phyloP scores from a whole-genome alignment of 2,113 vertebrate genomes.

The Panthera tigris region DNA sequence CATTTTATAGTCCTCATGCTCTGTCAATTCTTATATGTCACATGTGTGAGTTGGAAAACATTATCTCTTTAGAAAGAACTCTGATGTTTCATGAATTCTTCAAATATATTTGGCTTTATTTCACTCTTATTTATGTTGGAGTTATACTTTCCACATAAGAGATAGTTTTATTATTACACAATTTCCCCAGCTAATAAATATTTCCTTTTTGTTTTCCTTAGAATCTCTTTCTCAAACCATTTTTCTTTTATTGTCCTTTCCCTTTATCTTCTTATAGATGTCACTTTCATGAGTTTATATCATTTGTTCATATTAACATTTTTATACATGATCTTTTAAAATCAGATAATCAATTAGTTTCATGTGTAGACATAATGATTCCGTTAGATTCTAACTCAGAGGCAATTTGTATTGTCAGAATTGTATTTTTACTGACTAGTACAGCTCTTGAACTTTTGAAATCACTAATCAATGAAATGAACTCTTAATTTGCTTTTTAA shows the following conservation, averaged over 20 bases:
- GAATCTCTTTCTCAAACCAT: neutral
- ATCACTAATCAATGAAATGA: neutral
- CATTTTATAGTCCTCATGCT: neutral
- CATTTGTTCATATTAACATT: neutral
- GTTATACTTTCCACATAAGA: neutral
- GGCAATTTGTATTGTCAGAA: neutral
- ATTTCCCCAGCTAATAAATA: neutral
- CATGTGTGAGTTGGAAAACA: neutral
- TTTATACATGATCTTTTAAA: neutral
- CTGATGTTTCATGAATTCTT: neutral
- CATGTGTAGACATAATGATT: neutral
- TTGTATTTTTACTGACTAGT: neutral
- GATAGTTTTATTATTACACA: neutral
- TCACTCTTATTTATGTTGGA: neutral
- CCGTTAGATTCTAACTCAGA: neutral
- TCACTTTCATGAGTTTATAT: neutral
- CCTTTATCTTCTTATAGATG: neutral
- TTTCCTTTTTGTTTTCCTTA: neutral
- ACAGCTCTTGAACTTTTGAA: neutral
- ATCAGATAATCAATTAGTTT: neutral
- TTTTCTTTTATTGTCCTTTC: neutral
- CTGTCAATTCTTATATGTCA: neutral
- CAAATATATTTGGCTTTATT: neutral
- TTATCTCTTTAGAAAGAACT: neutral
- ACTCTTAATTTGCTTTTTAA: neutral